Percentiles rank a stretch among this genome's conserved stretches.
These are phyloP conservation scores for Leontocebus nigricollis DNA, from an alignment of 2,797 vertebrate species.

Conservation along the genomic window DNA sequence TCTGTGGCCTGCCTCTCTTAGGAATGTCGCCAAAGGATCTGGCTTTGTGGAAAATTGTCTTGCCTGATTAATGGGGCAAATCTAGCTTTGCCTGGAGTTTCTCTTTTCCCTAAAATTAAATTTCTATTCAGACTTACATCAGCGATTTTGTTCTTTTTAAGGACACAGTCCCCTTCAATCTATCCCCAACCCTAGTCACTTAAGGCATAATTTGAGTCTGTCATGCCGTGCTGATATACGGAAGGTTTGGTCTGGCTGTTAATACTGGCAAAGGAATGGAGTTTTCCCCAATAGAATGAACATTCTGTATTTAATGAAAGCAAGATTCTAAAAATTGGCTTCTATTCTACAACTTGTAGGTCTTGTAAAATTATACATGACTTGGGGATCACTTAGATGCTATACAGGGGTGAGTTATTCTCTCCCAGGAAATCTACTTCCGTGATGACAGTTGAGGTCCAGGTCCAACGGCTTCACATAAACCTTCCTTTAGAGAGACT, in stretches of 20 bases:
- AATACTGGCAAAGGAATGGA: constrained; percentile 44
- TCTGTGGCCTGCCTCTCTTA: not conserved
- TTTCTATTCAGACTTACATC: constrained; percentile 16
- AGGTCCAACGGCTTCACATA: not conserved
- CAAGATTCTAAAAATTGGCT: constrained; percentile 66
- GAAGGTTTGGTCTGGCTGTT: constrained; percentile 51
- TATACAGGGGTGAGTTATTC: not conserved
- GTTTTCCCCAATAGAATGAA: constrained; percentile 52
- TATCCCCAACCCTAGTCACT: not conserved
- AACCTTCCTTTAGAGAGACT: not conserved
- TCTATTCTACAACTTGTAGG: constrained; percentile 42
- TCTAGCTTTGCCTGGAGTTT: not conserved
- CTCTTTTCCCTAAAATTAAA: constrained; percentile 14
- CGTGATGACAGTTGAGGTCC: not conserved
- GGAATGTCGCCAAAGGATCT: not conserved
- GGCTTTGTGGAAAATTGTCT: not conserved
- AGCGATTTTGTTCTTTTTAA: constrained; percentile 24
- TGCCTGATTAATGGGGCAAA: not conserved
- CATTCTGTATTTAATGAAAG: constrained; percentile 66
- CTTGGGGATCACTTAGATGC: not conserved
- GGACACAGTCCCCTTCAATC: not conserved
- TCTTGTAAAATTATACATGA: constrained; percentile 48
- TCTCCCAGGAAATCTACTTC: constrained; percentile 10
- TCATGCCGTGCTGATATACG: constrained; percentile 53
- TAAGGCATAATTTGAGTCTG: constrained; percentile 64